Conservation (phyloP, 2,113 vertebrate species). For the Galemys pyrenaicus region DNA sequence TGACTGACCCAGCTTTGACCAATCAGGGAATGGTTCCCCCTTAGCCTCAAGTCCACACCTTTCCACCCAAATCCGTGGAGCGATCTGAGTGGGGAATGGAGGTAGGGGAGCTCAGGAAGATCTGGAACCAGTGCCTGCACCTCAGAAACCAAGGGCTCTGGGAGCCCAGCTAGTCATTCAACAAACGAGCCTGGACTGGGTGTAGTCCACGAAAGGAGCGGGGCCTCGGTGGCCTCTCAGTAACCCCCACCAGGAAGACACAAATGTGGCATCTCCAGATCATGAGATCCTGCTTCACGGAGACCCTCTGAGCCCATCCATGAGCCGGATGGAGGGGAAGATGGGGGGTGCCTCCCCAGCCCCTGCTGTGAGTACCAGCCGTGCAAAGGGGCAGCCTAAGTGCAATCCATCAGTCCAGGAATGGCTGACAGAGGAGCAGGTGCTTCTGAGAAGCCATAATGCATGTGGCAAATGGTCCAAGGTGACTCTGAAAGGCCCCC, state of each 20-base stretch:
- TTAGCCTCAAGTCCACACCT: background rate
- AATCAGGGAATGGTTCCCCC: background rate
- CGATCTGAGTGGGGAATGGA: background rate
- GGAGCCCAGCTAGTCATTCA: background rate
- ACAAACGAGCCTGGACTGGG: background rate
- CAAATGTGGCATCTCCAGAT: fast-evolving
- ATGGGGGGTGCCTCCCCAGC: background rate
- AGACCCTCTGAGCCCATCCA: background rate
- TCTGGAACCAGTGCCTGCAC: background rate
- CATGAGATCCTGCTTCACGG: background rate
- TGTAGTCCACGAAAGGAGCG: background rate
- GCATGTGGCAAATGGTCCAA: background rate
- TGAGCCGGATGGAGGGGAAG: background rate
- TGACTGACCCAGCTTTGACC: background rate
- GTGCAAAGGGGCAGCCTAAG: background rate
- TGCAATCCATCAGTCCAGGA: background rate
- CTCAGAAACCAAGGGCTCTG: background rate
- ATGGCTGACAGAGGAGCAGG: background rate
- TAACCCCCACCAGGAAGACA: background rate
- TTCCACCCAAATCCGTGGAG: background rate
- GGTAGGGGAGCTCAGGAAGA: background rate
- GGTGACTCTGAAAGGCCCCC: background rate
- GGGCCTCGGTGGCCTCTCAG: background rate
- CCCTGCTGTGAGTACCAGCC: background rate
- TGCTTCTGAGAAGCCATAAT: background rate